Conservation (phyloP, 2,888 invertebrate genomes). For the Drosophila kokeensis region DNA sequence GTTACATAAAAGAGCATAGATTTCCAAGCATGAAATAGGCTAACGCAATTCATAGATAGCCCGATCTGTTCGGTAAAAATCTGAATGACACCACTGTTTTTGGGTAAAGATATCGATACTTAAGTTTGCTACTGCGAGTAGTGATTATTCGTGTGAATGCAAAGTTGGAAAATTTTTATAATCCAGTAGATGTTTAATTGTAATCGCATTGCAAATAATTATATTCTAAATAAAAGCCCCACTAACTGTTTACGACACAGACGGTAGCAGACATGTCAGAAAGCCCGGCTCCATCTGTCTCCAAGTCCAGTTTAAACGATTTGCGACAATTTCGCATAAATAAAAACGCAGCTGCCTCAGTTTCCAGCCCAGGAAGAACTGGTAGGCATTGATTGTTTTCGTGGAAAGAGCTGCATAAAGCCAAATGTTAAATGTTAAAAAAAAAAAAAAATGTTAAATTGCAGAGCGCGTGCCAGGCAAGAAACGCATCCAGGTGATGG, state of each 20-base stretch:
- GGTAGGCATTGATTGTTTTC: slow-evolving; percentile 51
- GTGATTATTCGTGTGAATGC: slow-evolving; percentile 41
- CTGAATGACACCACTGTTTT: neutral
- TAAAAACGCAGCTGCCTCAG: slow-evolving; percentile 65
- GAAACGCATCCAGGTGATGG: slow-evolving; percentile 83
- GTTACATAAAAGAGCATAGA: neutral
- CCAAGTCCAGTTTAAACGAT: slow-evolving; percentile 80
- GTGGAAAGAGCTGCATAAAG: neutral
- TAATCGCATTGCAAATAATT: slow-evolving; percentile 33
- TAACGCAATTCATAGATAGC: neutral
- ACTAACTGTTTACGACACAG: slow-evolving; percentile 21
- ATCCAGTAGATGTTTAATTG: slow-evolving; percentile 31
- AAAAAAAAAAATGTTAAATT: slow-evolving; percentile 7
- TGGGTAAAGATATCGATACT: slow-evolving; percentile 19
- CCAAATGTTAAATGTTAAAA: slow-evolving; percentile 1
- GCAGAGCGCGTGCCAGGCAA: slow-evolving; percentile 84
- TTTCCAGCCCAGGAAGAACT: slow-evolving; percentile 62
- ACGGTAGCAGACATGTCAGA: slow-evolving; percentile 73
- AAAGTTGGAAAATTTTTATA: slow-evolving; percentile 43
- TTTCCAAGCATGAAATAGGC: neutral
- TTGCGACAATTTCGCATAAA: slow-evolving; percentile 83
- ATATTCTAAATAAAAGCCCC: slow-evolving; percentile 50
- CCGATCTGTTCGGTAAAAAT: too few relatives aligned
- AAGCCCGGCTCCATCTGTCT: slow-evolving; percentile 61
- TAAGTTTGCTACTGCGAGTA: slow-evolving; percentile 20